phyloP scores from a whole-genome alignment of 2,888 invertebrate genomes.

The Tetranychus piercei region DNA sequence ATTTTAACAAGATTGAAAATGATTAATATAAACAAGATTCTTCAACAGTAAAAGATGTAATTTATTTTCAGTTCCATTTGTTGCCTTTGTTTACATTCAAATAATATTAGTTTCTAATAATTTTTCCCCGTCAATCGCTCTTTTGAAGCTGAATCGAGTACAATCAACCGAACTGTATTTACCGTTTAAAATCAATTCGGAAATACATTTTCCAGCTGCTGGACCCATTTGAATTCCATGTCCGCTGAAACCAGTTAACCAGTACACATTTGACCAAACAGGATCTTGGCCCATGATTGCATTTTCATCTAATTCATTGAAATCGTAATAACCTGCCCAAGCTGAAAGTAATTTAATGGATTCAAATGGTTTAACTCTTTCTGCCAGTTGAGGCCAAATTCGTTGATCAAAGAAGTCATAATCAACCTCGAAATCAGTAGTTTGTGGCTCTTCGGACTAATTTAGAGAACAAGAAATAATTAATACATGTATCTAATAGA shows the following conservation, averaged over 20 bases:
- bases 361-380: constrained; percentile 61
- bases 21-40: no score
- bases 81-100: not conserved
- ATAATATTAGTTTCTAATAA: not conserved
- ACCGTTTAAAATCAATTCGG: constrained; percentile 69
- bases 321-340: constrained; percentile 73
- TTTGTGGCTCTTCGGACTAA: constrained; percentile 34
- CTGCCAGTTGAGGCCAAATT: constrained; percentile 56
- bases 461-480: not conserved
- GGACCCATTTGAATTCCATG: constrained; percentile 72
- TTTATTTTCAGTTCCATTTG: no score
- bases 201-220: constrained; percentile 71
- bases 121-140: not conserved
- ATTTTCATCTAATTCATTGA: constrained; percentile 73
- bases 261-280: constrained; percentile 62
- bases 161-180: constrained; percentile 58
- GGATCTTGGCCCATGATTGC: constrained; percentile 78
- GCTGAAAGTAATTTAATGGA: constrained; percentile 53
- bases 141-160: constrained; percentile 44
- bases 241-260: constrained; percentile 80
- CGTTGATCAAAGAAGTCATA: constrained; percentile 38
- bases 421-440: constrained; percentile 35
- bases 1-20: no score
- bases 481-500: no score
- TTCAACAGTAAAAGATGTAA: no score